Percentiles rank a stretch among this genome's conserved stretches.
Evolutionary conservation across 2,888 invertebrate genomes (phyloP).

Genomic region (Mycogona germanica): DNA sequence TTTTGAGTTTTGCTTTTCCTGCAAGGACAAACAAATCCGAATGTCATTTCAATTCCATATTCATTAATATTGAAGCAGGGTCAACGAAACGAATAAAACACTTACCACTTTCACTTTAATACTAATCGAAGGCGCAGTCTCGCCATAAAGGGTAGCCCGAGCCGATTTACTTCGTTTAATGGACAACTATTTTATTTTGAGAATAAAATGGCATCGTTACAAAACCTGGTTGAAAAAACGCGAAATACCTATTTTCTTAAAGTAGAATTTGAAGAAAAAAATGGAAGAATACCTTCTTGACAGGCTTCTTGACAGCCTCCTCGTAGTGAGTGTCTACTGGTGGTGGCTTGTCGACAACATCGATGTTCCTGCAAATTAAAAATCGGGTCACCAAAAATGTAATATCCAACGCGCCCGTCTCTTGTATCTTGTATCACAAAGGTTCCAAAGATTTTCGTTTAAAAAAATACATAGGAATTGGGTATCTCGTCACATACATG

Average conservation of each 20-base stretch:
- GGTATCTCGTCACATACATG: not conserved
- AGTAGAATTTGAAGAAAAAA: not conserved
- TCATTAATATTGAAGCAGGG: not conserved
- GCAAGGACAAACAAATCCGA: not conserved
- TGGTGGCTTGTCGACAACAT: no score
- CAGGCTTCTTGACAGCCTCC: constrained; percentile 10
- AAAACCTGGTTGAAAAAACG: not conserved
- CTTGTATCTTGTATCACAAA: no score
- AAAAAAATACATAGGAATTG: not conserved
- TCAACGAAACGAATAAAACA: not conserved
- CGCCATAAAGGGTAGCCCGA: constrained; percentile 12
- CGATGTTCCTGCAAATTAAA: no score
- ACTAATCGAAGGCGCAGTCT: constrained; percentile 9
- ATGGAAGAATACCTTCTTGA: constrained; percentile 9
- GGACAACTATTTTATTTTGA: constrained; percentile 13
- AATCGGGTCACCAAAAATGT: no score
- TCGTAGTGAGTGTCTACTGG: no score
- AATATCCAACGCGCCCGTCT: no score
- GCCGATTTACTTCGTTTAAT: constrained; percentile 22
- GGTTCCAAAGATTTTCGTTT: no score
- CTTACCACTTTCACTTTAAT: constrained; percentile 7
- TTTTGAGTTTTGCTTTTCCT: constrained; percentile 5
- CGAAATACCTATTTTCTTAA: no score
- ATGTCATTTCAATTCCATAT: no score
- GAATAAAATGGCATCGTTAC: not conserved